These are phyloP conservation scores for Psilanteris sp. DNA, from an alignment of 1,140 invertebrate species.

Conservation along the genomic window DNA sequence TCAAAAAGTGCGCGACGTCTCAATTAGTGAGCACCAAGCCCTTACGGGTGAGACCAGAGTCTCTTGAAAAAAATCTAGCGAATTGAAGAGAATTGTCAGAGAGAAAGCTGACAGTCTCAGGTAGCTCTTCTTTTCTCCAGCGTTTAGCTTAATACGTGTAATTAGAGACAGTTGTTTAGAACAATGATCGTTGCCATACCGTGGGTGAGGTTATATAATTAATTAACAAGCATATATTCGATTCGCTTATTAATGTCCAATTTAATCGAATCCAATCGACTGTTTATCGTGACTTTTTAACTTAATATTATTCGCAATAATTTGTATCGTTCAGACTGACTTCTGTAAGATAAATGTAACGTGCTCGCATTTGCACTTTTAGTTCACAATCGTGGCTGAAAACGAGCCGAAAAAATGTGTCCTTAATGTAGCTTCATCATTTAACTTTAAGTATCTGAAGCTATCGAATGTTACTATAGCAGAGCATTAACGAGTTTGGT, in stretches of 20 bases:
- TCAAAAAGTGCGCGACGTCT: constrained; percentile 6
- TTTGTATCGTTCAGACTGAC: constrained; percentile 34
- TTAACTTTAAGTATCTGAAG: constrained; percentile 9
- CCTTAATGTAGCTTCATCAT: constrained; percentile 12
- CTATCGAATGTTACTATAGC: constrained; percentile 4
- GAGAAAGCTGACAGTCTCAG: constrained; percentile 11
- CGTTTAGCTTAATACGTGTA: constrained; percentile 3
- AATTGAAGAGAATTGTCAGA: background rate
- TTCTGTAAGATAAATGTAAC: constrained; percentile 17
- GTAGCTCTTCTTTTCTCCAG: constrained; percentile 1
- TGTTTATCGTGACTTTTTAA: too few species aligned
- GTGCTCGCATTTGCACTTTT: background rate
- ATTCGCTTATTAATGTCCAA: constrained; percentile 28
- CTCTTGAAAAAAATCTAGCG: too few species aligned
- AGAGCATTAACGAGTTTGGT: background rate
- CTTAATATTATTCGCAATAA: constrained; percentile 55
- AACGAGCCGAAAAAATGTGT: constrained; percentile 5
- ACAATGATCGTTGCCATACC: constrained; percentile 16
- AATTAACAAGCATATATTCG: constrained; percentile 28
- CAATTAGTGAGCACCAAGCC: constrained; percentile 8
- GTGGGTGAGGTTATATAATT: constrained; percentile 1
- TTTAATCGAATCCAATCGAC: constrained; percentile 52
- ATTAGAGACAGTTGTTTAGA: constrained; percentile 30
- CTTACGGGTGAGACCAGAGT: too few species aligned
- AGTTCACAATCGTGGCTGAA: background rate